phyloP scores from a whole-genome alignment of 2,888 invertebrate species.

The Bombyx huttoni region DNA sequence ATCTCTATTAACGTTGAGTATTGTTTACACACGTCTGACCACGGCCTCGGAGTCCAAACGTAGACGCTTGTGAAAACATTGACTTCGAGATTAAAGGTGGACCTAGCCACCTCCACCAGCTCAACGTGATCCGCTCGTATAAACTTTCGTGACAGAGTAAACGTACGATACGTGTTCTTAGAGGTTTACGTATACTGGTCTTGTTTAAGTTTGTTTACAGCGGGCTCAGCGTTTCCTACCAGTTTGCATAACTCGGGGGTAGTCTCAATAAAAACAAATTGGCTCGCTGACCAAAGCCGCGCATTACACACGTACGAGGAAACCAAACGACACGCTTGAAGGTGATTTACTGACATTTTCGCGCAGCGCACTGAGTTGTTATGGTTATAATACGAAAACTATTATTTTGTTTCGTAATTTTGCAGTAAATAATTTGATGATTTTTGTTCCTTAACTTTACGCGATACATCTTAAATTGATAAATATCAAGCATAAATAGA shows the following conservation, averaged over 20 bases:
- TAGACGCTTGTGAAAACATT: constrained; percentile 62
- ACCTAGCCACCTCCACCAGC: constrained; percentile 34
- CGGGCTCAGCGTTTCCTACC: constrained; percentile 62
- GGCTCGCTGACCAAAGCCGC: constrained; percentile 58
- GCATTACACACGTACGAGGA: constrained; percentile 68
- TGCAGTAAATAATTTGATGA: background rate
- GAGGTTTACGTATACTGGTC: constrained; percentile 36
- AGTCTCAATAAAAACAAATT: constrained; percentile 72
- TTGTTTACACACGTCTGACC: constrained; percentile 61
- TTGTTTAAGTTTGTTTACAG: constrained; percentile 61
- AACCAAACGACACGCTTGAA: constrained; percentile 53
- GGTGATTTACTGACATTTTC: constrained; percentile 54
- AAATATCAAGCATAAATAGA: background rate
- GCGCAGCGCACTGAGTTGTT: constrained; percentile 8
- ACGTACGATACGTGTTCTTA: constrained; percentile 6
- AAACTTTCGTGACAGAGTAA: constrained; percentile 13
- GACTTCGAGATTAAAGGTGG: constrained; percentile 62
- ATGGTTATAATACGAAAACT: constrained; percentile 23
- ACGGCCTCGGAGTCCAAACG: constrained; percentile 49
- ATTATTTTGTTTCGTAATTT: constrained; percentile 10
- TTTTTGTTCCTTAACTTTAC: background rate
- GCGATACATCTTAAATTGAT: background rate
- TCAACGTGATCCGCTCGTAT: constrained; percentile 22
- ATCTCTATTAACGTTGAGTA: constrained; percentile 66
- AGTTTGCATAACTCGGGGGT: constrained; percentile 69